phyloP scores from a whole-genome alignment of 2,113 vertebrate genomes.

The Neolamprologus sp. region DNA sequence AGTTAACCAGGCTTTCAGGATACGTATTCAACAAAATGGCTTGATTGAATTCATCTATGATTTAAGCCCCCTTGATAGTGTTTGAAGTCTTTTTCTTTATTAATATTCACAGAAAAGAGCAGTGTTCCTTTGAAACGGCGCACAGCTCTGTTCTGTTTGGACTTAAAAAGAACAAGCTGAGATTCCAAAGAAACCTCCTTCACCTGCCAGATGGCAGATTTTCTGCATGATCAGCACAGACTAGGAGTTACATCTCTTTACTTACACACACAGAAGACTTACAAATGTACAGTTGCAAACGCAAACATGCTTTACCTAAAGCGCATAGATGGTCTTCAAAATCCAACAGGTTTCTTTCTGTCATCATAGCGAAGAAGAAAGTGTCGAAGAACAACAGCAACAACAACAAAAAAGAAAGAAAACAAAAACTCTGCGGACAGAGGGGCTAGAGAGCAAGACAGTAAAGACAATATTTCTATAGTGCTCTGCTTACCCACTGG shows the following conservation, averaged over 20 bases:
- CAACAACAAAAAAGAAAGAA: not conserved
- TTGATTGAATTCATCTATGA: slow-evolving; percentile 64
- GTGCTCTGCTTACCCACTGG: slow-evolving; percentile 50
- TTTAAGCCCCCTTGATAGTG: slow-evolving; percentile 39
- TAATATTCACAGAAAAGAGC: slow-evolving; percentile 51
- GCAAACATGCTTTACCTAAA: not conserved
- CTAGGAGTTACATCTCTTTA: not conserved
- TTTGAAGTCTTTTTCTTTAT: slow-evolving; percentile 59
- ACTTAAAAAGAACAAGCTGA: slow-evolving; percentile 29
- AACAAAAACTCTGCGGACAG: not conserved
- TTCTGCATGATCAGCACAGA: not conserved
- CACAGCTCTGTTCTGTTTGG: slow-evolving; percentile 16
- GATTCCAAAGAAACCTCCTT: not conserved
- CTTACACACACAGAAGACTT: not conserved
- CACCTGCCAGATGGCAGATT: not conserved
- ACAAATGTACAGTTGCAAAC: not conserved
- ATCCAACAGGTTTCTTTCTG: slow-evolving; percentile 2
- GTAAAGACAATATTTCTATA: not conserved
- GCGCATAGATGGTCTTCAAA: not conserved
- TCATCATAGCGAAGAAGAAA: not conserved
- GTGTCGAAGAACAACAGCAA: not conserved
- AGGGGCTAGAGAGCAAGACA: not conserved
- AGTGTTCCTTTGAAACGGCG: slow-evolving; percentile 16
- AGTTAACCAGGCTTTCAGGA: slow-evolving; percentile 49
- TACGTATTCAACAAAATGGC: slow-evolving; percentile 54